These are phyloP conservation scores for Pipistrellus pipistrellus DNA, from an alignment of 2,797 vertebrate genomes.

Conservation along the genomic window DNA sequence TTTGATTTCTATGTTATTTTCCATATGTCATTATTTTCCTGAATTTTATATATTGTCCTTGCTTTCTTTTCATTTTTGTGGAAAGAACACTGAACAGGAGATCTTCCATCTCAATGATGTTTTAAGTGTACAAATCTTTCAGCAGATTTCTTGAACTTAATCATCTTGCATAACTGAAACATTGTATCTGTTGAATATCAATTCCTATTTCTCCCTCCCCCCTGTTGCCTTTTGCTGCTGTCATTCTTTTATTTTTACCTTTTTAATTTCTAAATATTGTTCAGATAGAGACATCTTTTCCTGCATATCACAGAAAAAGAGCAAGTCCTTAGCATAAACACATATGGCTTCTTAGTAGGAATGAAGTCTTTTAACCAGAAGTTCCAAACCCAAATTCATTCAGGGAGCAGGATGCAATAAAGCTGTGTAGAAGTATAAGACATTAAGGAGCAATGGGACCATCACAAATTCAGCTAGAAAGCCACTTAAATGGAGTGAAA, in stretches of 20 bases:
- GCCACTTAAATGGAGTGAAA: neutral
- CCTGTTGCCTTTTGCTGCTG: neutral
- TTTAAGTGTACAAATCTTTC: neutral
- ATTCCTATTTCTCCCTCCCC: neutral
- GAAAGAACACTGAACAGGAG: neutral
- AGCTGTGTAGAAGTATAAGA: neutral
- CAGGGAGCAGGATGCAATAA: neutral
- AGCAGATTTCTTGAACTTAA: neutral
- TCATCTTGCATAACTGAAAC: neutral
- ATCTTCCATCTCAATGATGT: neutral
- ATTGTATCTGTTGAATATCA: neutral
- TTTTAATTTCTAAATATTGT: neutral
- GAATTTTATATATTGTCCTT: neutral
- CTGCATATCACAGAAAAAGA: neutral
- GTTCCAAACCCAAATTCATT: neutral
- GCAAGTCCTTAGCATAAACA: neutral
- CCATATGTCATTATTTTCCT: conserved; percentile 21
- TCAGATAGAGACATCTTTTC: neutral
- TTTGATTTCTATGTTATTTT: conserved; percentile 32
- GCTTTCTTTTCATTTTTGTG: neutral
- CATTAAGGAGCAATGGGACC: neutral
- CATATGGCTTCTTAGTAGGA: neutral
- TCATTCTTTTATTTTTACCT: neutral
- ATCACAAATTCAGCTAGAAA: neutral
- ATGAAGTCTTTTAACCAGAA: neutral